These are phyloP conservation scores for Noctilio leporinus DNA, from an alignment of 2,113 vertebrate genomes.

Conservation along the genomic window DNA sequence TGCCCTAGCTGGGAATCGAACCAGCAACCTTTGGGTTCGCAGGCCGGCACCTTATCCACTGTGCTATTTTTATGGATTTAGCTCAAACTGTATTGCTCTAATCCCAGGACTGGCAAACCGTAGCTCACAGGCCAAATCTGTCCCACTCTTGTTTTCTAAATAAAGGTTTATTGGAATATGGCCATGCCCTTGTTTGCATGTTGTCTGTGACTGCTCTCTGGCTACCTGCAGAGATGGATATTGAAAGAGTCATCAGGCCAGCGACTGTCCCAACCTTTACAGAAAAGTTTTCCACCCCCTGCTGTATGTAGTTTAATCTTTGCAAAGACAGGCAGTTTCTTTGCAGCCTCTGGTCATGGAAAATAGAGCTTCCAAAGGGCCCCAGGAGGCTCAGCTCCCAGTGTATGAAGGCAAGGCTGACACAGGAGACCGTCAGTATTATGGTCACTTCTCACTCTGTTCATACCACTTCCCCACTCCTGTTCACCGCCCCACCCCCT, in stretches of 20 bases:
- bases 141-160: neutral
- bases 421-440: neutral
- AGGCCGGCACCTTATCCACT: too few relatives aligned
- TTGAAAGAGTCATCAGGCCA: neutral
- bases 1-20: too few relatives aligned
- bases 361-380: neutral
- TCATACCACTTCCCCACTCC: too few relatives aligned
- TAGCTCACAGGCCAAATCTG: neutral
- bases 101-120: neutral
- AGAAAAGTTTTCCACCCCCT: neutral
- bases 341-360: neutral
- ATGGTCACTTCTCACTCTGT: neutral
- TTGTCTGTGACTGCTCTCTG: neutral
- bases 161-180: slow-evolving; percentile 6
- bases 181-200: neutral
- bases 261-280: neutral
- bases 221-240: neutral
- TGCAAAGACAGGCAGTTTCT: neutral
- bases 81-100: neutral
- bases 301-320: neutral
- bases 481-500: too few relatives aligned
- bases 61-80: neutral
- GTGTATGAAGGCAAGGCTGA: neutral
- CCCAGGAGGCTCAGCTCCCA: neutral
- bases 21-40: too few relatives aligned